phyloP scores from a whole-genome alignment of 2,113 vertebrate species.

The Lepus europaeus region DNA sequence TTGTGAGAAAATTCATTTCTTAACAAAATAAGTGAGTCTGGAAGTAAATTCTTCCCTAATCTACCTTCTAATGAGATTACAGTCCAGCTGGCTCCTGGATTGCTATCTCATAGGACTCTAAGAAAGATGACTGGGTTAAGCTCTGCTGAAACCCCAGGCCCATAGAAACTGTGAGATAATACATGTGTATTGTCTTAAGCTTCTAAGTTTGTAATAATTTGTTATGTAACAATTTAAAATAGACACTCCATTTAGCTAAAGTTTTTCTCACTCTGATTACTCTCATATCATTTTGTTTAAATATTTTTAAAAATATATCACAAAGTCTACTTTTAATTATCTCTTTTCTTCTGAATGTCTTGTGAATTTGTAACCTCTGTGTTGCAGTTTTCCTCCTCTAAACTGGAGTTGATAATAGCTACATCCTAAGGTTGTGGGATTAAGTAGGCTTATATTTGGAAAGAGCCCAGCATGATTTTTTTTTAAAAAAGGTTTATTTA shows the following conservation, averaged over 20 bases:
- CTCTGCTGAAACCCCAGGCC: background rate
- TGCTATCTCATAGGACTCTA: background rate
- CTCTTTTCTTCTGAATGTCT: background rate
- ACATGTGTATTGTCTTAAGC: background rate
- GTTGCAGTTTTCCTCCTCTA: background rate
- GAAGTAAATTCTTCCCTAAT: background rate
- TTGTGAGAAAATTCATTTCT: background rate
- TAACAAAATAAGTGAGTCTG: background rate
- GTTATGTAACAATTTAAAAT: background rate
- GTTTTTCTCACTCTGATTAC: background rate
- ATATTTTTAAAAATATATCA: background rate
- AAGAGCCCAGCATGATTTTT: background rate
- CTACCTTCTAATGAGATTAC: background rate
- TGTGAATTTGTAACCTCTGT: background rate
- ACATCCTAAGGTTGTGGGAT: background rate
- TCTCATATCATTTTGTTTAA: background rate
- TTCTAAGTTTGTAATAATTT: background rate
- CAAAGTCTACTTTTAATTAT: background rate
- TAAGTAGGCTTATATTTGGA: background rate
- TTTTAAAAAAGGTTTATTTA: too few species aligned
- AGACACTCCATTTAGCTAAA: background rate
- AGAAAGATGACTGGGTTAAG: background rate
- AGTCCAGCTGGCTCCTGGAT: background rate
- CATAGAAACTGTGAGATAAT: background rate
- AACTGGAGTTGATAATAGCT: background rate